These are phyloP conservation scores for Galendromus occidentalis DNA, from an alignment of 1,140 invertebrate species.

Conservation along the genomic window DNA sequence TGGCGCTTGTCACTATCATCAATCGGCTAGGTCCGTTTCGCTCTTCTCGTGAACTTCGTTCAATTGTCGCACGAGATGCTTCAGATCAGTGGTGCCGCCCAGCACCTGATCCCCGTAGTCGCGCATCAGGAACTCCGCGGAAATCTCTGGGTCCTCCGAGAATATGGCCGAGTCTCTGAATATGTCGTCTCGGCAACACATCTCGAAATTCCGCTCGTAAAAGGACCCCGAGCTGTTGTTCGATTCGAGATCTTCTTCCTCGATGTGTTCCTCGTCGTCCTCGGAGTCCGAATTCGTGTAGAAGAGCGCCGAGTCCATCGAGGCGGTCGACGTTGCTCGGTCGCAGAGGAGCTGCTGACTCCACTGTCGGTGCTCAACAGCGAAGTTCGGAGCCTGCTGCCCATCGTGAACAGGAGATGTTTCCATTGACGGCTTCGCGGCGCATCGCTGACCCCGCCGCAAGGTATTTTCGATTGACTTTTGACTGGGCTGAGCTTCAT, in stretches of 20 bases:
- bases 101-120: too few species aligned
- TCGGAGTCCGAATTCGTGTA: not conserved
- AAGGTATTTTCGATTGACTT: too few species aligned
- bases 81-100: too few species aligned
- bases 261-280: not conserved
- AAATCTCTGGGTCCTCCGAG: not conserved
- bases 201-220: slow-evolving; percentile 2
- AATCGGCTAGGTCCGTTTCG: too few species aligned
- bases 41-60: too few species aligned
- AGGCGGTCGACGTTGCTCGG: not conserved
- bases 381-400: not conserved
- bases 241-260: not conserved
- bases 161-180: not conserved
- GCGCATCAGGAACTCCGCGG: not conserved
- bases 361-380: not conserved
- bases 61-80: too few species aligned
- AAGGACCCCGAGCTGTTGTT: slow-evolving; percentile 1
- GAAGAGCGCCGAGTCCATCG: slow-evolving; percentile 9
- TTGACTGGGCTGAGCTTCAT: too few species aligned
- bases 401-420: not conserved
- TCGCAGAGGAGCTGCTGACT: not conserved
- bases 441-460: not conserved
- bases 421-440: not conserved
- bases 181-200: not conserved
- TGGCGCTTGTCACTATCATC: too few species aligned